Evolutionary conservation across 2,113 vertebrate genomes (phyloP), one percentile per base, ranked within the genome.

Genomic region (Lagopus leucura): DNA sequence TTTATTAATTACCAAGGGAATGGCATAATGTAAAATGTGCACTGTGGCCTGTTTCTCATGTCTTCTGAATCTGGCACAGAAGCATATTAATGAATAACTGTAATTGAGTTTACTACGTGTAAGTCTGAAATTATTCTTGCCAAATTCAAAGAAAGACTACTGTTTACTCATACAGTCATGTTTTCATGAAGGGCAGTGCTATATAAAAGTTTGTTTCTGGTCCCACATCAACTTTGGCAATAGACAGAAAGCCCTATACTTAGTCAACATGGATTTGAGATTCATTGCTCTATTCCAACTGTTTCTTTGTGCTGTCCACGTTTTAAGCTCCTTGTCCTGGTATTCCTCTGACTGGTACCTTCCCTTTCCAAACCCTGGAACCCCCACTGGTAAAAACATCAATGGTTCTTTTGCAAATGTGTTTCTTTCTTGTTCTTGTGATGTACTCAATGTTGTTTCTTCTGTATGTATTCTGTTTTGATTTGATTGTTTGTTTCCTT

Each of bases 361-460:
- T 97, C 90, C 81, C 92, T 71, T 95, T 83, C 42, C 92, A 96
- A 96, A 96, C 88, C 76, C 93, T 94, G 89, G 91, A 91, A 84
- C 73, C 95, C 85, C 82, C 92, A 93, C 88, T 96, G 94, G 94
- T 97, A 95, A 95, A 91, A 95, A 93, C 85, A 94, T 94, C 86
- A 88, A 95, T 86, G 66, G 65, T 76, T 96, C 88, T 95, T 94
- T 63, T 96, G 94, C 95, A 96, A 66, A 88, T 81, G 92, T 97
- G 93, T 97, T 97, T 92, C 72, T 96, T 94, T 70, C 88, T 88
- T 97, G 91, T 95, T 92, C 82, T 92, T 96, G 96, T 97, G 96
- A 87, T 65, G 89, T 97, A 96, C 66, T 97, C 88, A 82, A 14
- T 97, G 95, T 97, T 94, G 95, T 96, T 94, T 90, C 93, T 84